Evolutionary conservation across 2,888 invertebrate genomes (phyloP), one percentile per base, ranked within the genome.

Genomic region (Periphyllus acericola): DNA sequence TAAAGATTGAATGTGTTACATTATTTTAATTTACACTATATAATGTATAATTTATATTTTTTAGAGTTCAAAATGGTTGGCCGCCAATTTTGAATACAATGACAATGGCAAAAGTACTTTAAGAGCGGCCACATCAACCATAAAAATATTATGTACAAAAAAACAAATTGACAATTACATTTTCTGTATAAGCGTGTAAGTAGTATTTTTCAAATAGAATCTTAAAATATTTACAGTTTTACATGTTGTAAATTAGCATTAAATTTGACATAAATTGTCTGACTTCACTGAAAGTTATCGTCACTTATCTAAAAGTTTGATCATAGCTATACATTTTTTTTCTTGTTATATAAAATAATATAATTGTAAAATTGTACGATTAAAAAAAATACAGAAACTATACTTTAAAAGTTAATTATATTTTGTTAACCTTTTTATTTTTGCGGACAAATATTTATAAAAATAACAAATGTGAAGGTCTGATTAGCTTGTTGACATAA

Each of bases 31-130:
- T 3, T 36, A 36, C 6, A 6, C 36, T 36, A 36, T 36, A 36
- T 36, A 14, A 46, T 14, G 11, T 66, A 14, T 40, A 72, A 60
- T 60, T 60, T 60, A 25, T 60, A 60, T 60, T 60, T 75, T 29
- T 19, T 19, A 84, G 84, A 84, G 66, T 84, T 84, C 84, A 68
- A 80, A 79, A 80, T n/a, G 40, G 36, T 80, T 74, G 80, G 86
- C 72, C 72, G 72, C 80, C 86, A 87, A 87, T 80, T 79, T 87
- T 72, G 72, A 87, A 87, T 60, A 80, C 21, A 55, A 72, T 80
- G 72, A 87, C 60, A 72, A 80, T 80, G 86, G 86, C 86, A 87
- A 80, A 87, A 80, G 86, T 87, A 87, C 86, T 87, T 80, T 79
- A 87, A 87, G 72, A 72, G 86, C 80, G 55, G 86, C 74, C 80